Base-by-base conservation (phyloP, 1,140 invertebrate species). In the Gonioctena quinquepunctata region DNA sequence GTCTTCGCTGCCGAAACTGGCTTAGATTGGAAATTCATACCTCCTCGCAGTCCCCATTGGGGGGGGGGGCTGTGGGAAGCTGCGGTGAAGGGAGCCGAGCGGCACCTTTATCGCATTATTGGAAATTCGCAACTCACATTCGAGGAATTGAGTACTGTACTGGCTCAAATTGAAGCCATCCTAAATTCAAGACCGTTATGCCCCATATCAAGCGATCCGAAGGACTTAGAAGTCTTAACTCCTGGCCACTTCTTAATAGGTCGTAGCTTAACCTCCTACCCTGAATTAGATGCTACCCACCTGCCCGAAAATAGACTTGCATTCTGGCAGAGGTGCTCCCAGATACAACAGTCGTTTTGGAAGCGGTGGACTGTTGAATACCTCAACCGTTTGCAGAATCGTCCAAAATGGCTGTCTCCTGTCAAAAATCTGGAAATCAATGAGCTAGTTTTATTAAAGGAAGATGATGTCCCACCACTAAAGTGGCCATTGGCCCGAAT, bases 221-320 rank as follows among this genome's bases (percentile, higher is more conserved):
- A 74, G 62, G 79, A 82, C 49, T 59, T 73, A 4, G 5, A 19
- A 0, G n/a, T 52, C 5, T 65, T 82, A 0, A 81, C 81, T 8
- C 81, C 83, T 16, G 81, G 70, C 19, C 80, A 84, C 72, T 84
- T 84, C 66, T 61, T 83, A 11, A 83, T 82, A 63, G 83, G 82
- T 7, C 23, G 57, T 50, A 72, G 75, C 18, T 52, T 79, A 16
- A 73, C 65, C 1, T 27, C 72, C 7, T 16, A 76, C 11, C 71
- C 74, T 27, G 75, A 76, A 33, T 59, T 67, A 4, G 25, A 63
- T 23, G n/a, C 64, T 2, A 62, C 18, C 18, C 11, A 70, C 23
- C 0, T 66, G 2, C 74, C 70, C 25, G 78, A 79, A 52, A 74
- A 13, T 69, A 70, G 7, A 19, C 59, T 69, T 54, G 81, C 4